Conservation (phyloP, 2,888 invertebrate genomes). For the Mythimna pallens region DNA sequence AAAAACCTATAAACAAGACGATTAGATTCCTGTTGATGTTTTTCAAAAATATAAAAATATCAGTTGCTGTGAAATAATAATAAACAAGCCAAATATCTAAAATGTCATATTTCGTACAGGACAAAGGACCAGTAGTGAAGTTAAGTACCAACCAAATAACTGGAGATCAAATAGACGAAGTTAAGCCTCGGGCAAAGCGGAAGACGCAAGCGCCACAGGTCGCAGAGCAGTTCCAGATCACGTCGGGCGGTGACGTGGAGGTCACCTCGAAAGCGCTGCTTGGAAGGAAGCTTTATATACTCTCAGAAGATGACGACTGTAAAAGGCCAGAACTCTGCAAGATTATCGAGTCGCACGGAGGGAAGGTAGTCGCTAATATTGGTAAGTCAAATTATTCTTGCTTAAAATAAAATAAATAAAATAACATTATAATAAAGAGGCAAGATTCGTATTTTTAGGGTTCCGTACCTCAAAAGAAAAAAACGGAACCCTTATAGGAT, state of each 20-base stretch:
- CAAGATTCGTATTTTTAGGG: no score
- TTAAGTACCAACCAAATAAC: slow-evolving; percentile 77
- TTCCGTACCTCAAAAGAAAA: no score
- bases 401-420: not conserved
- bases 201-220: slow-evolving; percentile 73
- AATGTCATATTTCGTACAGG: slow-evolving; percentile 58
- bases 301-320: slow-evolving; percentile 82
- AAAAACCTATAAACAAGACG: not conserved
- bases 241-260: slow-evolving; percentile 63
- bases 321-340: slow-evolving; percentile 73
- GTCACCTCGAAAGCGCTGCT: slow-evolving; percentile 77
- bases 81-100: not conserved
- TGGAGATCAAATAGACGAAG: slow-evolving; percentile 70
- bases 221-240: slow-evolving; percentile 76
- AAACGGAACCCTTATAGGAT: no score
- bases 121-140: slow-evolving; percentile 78
- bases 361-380: slow-evolving; percentile 79
- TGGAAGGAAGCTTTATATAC: slow-evolving; percentile 78
- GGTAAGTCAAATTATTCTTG: slow-evolving; percentile 67
- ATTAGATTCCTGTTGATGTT: not conserved
- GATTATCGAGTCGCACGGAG: slow-evolving; percentile 81
- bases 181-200: slow-evolving; percentile 71
- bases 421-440: not conserved
- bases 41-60: no score
- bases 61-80: no score